A percentile compares a stretch with the other conserved stretches of the same genome.
Evolutionary conservation across 2,797 vertebrate genomes (phyloP).

Genomic region (Manis crassicaudata): DNA sequence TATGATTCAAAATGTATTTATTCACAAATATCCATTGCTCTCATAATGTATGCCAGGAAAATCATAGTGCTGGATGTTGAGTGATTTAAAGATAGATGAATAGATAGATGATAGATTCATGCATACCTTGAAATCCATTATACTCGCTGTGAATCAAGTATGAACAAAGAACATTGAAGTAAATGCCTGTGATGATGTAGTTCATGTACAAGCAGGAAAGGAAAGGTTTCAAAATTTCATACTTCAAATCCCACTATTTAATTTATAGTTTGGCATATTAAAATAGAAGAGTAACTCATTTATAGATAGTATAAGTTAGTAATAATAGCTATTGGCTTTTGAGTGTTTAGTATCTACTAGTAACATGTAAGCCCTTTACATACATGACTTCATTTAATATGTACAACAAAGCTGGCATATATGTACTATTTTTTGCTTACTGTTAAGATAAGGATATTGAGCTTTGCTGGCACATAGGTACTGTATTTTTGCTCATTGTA

Average conservation of each 20-base stretch:
- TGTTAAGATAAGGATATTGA: neutral
- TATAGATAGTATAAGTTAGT: neutral
- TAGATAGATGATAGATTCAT: neutral
- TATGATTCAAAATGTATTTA: constrained; percentile 18
- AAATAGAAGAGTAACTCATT: constrained; percentile 6
- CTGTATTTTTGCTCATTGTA: neutral
- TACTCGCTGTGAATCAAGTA: neutral
- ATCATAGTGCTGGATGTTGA: neutral
- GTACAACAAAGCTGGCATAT: neutral
- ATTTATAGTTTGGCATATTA: neutral
- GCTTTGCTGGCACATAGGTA: neutral
- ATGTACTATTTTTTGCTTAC: neutral
- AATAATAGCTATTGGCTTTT: neutral
- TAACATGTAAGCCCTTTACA: neutral
- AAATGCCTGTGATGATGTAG: neutral
- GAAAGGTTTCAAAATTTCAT: neutral
- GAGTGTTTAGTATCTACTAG: neutral
- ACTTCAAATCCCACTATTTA: neutral
- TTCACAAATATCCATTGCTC: neutral
- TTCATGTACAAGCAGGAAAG: neutral
- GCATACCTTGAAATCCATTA: neutral
- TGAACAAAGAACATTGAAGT: constrained; percentile 7
- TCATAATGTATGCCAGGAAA: neutral
- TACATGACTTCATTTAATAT: neutral
- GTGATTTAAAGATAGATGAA: neutral